phyloP scores from a whole-genome alignment of 2,113 vertebrate species.

The Progne subis region DNA sequence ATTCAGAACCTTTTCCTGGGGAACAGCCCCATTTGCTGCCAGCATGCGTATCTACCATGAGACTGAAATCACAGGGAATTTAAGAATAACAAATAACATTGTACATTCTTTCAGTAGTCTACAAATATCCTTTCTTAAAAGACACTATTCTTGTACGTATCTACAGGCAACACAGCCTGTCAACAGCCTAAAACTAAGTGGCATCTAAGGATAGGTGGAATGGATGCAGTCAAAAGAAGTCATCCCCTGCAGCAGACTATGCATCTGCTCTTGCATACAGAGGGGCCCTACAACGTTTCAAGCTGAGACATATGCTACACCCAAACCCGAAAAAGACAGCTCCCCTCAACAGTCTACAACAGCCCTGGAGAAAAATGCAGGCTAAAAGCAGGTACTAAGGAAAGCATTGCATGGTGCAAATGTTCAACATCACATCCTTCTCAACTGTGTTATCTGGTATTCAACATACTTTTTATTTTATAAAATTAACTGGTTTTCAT shows the following conservation, averaged over 20 bases:
- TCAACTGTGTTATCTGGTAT: neutral
- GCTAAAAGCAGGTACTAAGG: neutral
- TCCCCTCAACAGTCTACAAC: neutral
- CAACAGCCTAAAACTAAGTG: neutral
- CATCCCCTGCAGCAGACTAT: neutral
- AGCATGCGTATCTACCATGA: neutral
- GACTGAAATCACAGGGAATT: neutral
- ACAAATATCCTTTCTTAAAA: neutral
- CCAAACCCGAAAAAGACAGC: neutral
- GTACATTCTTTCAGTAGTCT: neutral
- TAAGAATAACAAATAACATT: neutral
- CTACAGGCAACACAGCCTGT: neutral
- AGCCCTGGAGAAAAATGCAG: neutral
- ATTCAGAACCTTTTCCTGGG: neutral
- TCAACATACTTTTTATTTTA: neutral
- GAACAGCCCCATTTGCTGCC: neutral
- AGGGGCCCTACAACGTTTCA: neutral
- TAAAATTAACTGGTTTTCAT: neutral
- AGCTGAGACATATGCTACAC: neutral
- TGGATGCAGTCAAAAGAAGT: neutral
- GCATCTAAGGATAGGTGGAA: neutral
- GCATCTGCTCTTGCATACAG: neutral
- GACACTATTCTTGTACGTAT: neutral
- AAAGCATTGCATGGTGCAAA: neutral
- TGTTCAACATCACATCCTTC: neutral